Evolutionary conservation across 2,113 vertebrate genomes (phyloP).

Genomic region (Oryzias melastigma): DNA sequence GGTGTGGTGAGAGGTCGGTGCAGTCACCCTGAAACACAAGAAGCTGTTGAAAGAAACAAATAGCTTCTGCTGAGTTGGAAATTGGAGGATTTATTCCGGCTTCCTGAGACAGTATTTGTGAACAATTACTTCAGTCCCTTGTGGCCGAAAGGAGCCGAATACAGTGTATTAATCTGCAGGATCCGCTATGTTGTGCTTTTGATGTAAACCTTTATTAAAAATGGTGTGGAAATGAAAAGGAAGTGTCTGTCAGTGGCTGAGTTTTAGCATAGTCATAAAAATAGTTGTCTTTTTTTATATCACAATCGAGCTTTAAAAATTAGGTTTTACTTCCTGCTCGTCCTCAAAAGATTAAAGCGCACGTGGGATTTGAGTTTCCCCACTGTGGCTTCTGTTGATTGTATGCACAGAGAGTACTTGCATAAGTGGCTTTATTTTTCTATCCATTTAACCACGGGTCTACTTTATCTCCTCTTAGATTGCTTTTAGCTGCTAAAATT

Average conservation of each 20-base stretch:
- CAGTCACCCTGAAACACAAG: constrained; percentile 53
- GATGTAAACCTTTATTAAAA: constrained; percentile 11
- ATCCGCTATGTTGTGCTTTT: constrained; percentile 7
- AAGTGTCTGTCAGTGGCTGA: neutral
- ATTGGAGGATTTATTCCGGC: constrained; percentile 42
- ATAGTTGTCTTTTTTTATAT: neutral
- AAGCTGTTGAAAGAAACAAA: constrained; percentile 50
- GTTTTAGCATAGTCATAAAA: neutral
- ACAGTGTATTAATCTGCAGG: constrained; percentile 27
- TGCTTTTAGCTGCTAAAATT: constrained; percentile 55
- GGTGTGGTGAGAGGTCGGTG: constrained; percentile 25
- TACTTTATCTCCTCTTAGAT: constrained; percentile 54
- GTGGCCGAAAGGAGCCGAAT: neutral
- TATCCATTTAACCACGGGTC: constrained; percentile 56
- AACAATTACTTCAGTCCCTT: constrained; percentile 22
- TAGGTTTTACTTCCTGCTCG: constrained; percentile 26
- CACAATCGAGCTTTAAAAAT: constrained; percentile 1
- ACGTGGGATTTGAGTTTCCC: constrained; percentile 35
- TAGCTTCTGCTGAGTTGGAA: constrained; percentile 45
- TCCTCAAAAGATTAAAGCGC: constrained; percentile 47
- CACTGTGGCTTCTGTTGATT: constrained; percentile 40
- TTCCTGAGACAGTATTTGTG: constrained; percentile 19
- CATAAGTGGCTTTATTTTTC: constrained; percentile 68
- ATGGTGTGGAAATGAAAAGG: constrained; percentile 8
- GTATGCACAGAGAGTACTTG: constrained; percentile 44